Conservation (phyloP, 1,140 invertebrate genomes). For the Vollenhovia emeryi region DNA sequence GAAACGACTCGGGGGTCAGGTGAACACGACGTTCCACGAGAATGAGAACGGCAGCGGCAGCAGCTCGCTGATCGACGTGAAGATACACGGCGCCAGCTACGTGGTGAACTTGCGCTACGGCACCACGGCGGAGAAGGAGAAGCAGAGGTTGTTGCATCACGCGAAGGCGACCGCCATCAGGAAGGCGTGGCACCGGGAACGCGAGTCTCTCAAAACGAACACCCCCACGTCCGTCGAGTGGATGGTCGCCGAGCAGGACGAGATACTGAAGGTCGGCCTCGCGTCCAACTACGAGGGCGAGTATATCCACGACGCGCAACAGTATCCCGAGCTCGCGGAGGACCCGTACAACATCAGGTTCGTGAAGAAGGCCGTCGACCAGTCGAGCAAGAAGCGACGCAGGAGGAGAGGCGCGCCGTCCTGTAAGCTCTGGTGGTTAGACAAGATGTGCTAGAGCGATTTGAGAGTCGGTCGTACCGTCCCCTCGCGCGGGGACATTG, state of each 20-base stretch:
- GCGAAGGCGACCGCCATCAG: slow-evolving; percentile 93
- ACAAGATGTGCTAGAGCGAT: slow-evolving; percentile 84
- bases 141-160: slow-evolving; percentile 94
- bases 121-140: slow-evolving; percentile 94
- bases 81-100: slow-evolving; percentile 93
- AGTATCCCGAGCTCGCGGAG: slow-evolving; percentile 96
- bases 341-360: slow-evolving; percentile 98
- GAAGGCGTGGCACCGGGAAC: slow-evolving; percentile 96
- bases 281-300: slow-evolving; percentile 94
- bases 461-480: slow-evolving; percentile 38
- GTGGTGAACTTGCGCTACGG: slow-evolving; percentile 95
- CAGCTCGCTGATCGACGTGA: slow-evolving; percentile 89
- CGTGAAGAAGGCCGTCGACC: slow-evolving; percentile 90
- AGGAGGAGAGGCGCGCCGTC: slow-evolving; percentile 84
- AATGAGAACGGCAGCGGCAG: slow-evolving; percentile 89
- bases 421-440: slow-evolving; percentile 85
- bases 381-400: slow-evolving; percentile 88
- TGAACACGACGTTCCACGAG: slow-evolving; percentile 97
- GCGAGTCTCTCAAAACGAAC: slow-evolving; percentile 92
- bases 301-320: slow-evolving; percentile 95
- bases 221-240: slow-evolving; percentile 91
- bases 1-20: slow-evolving; percentile 94
- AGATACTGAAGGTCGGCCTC: slow-evolving; percentile 93
- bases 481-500: slow-evolving; percentile 54
- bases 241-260: slow-evolving; percentile 93